These are phyloP conservation scores for Benthosema pterotum DNA, from an alignment of 2,797 vertebrate species.

Conservation along the genomic window DNA sequence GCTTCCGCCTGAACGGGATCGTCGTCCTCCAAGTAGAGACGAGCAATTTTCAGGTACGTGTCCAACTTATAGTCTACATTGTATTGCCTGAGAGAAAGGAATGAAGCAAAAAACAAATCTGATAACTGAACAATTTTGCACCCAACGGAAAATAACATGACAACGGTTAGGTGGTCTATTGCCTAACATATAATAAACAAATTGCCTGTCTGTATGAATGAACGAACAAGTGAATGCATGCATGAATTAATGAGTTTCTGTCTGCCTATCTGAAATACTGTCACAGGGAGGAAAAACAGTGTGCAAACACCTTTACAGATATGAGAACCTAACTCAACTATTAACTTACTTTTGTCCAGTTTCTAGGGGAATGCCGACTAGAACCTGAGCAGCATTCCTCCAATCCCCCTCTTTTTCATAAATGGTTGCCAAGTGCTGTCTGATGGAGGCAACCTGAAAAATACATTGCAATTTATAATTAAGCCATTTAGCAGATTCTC, in stretches of 20 bases:
- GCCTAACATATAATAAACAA: too few species aligned
- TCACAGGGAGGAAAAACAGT: too few species aligned
- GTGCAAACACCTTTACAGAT: too few species aligned
- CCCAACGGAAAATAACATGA: too few species aligned
- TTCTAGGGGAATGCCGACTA: constrained; percentile 98
- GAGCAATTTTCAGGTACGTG: constrained; percentile 97
- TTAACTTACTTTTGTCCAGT: constrained; percentile 94
- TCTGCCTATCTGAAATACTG: too few species aligned
- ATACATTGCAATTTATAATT: not conserved
- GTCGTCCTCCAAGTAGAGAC: constrained; percentile 95
- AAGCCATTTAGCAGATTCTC: too few species aligned
- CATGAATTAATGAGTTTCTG: too few species aligned
- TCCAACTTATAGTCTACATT: constrained; percentile 98
- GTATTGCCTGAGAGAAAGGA: constrained; percentile 84
- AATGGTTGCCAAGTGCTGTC: constrained; percentile 97
- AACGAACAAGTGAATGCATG: too few species aligned
- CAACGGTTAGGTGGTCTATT: too few species aligned
- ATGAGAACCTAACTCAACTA: not conserved
- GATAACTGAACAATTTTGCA: too few species aligned
- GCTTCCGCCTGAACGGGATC: constrained; percentile 98
- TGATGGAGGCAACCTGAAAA: constrained; percentile 94
- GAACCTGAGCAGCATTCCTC: constrained; percentile 97
- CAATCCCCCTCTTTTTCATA: constrained; percentile 99
- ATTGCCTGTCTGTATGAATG: too few species aligned
- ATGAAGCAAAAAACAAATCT: not conserved